Evolutionary conservation across 2,797 vertebrate species (phyloP), one percentile per base, ranked within the genome.

Genomic region (Dipus sagitta): DNA sequence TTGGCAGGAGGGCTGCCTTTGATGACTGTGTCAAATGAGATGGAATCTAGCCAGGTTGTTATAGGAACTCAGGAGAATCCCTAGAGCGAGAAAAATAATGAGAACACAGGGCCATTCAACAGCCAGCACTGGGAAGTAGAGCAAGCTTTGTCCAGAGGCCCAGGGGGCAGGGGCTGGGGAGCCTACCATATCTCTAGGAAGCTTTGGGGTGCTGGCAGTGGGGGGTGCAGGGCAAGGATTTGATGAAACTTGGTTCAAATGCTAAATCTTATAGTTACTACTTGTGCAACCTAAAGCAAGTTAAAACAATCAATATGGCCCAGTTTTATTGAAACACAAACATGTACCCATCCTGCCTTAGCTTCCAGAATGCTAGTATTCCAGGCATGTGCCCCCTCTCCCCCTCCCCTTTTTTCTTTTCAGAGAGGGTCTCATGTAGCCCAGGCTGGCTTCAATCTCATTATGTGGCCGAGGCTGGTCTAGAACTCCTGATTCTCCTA

Each of bases 41-140:
- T 98, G 97, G 97, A 97, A 92, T 90, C 95, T 60, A 95, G 98
- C 98, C 98, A 98, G 97, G 98, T 98, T 98, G 98, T 98, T 98
- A 98, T 98, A 98, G 98, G 97, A 98, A 98, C 98, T 98, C 85
- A 85, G 92, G 78, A 98, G 96, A 97, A 93, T 98, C 97, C 97
- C 97, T 98, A 88, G 96, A 96, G 97, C 95, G 62, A 90, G 92
- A 89, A 34, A 88, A 96, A 96, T 86, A 97, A 97, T 95, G 96
- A 97, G 97, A 96, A 94, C 85, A 76, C 24, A 88, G 96, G 68
- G 93, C 97, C 97, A 96, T 98, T 98, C 97, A 97, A 97, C 90
- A 92, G 72, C 92, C 72, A 96, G 96, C 38, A 1, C 83, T 93
- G 64, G 93, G 78, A 96, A 96, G 96, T 92, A 68, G 95, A 92